Percentiles rank a stretch among this genome's conserved stretches.
Evolutionary conservation across 2,888 invertebrate species (phyloP).

Genomic region (Sympetrum striolatum): DNA sequence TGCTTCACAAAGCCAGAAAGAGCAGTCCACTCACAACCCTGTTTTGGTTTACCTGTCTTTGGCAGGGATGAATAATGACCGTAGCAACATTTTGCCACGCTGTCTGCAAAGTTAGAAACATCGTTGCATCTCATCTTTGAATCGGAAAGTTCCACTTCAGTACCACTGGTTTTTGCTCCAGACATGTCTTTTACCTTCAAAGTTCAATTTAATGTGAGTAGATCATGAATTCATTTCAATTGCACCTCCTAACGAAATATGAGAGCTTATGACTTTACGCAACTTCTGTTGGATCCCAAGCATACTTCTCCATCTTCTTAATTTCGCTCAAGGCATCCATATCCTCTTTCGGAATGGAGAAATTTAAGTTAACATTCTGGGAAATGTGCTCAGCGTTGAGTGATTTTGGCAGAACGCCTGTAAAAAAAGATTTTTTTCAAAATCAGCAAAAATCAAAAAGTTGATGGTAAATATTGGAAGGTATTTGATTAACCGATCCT

Average conservation of each 20-base stretch:
- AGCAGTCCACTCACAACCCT: slow-evolving; percentile 80
- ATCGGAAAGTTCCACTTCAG: not conserved
- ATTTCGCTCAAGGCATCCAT: slow-evolving; percentile 63
- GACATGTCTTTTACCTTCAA: not conserved
- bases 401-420: slow-evolving; percentile 72
- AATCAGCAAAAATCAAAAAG: too few relatives aligned
- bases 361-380: slow-evolving; percentile 68
- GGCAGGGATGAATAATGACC: slow-evolving; percentile 69
- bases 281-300: slow-evolving; percentile 67
- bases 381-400: slow-evolving; percentile 64
- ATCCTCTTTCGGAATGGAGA: slow-evolving; percentile 64
- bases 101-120: slow-evolving; percentile 57
- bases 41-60: slow-evolving; percentile 81
- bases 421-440: slow-evolving; percentile 47
- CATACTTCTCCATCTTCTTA: slow-evolving; percentile 60
- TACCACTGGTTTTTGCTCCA: not conserved
- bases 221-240: not conserved
- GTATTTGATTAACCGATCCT: too few relatives aligned
- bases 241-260: not conserved
- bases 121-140: not conserved
- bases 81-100: slow-evolving; percentile 67
- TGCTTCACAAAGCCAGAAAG: slow-evolving; percentile 72
- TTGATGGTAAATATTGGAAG: too few relatives aligned
- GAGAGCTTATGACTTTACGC: slow-evolving; percentile 52
- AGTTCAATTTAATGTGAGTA: not conserved